phyloP scores from a whole-genome alignment of 2,797 vertebrate genomes.

The Tolypeutes matacus region DNA sequence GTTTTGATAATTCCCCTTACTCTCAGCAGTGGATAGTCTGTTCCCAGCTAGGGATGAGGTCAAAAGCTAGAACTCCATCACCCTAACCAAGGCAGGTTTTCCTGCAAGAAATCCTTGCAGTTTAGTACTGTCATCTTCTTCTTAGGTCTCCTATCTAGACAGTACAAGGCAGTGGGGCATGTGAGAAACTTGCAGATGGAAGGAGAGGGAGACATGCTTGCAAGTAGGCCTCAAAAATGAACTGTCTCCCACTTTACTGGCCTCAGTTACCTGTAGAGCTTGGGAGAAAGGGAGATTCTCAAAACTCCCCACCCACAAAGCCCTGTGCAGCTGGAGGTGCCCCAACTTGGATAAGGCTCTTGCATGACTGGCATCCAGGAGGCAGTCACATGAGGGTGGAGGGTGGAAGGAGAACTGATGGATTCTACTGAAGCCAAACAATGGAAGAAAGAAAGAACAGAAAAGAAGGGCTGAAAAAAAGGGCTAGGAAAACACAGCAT shows the following conservation, averaged over 20 bases:
- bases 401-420: background rate
- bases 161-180: background rate
- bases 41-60: background rate
- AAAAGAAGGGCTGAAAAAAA: conserved; percentile 20
- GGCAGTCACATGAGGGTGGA: background rate
- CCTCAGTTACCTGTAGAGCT: conserved; percentile 39
- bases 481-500: background rate
- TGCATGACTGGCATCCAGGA: background rate
- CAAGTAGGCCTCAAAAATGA: conserved; percentile 22
- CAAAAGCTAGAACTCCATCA: conserved; percentile 38
- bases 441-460: background rate
- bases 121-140: conserved; percentile 19
- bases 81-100: conserved; percentile 11
- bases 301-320: background rate
- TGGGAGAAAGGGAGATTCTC: background rate
- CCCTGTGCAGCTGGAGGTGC: conserved; percentile 41
- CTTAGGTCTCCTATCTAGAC: background rate
- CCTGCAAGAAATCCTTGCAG: background rate
- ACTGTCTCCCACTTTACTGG: conserved; percentile 29
- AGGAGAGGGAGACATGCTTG: conserved; percentile 34
- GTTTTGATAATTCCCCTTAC: conserved; percentile 48
- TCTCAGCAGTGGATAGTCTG: conserved; percentile 28
- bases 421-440: conserved; percentile 4
- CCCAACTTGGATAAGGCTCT: background rate
- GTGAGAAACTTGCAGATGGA: background rate